Evolutionary conservation across 2,888 invertebrate species (phyloP).

Genomic region (Rotaria sp.): DNA sequence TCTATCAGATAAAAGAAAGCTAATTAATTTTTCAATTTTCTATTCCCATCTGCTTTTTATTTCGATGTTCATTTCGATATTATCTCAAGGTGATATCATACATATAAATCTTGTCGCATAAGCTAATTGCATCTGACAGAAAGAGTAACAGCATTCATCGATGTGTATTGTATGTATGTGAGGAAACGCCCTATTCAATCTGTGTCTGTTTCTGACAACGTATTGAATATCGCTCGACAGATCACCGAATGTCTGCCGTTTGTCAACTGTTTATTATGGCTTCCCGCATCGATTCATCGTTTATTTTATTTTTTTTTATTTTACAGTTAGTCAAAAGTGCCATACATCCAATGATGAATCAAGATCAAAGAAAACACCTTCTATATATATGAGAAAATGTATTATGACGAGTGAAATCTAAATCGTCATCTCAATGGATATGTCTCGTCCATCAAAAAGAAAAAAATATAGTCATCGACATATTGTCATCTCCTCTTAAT

Average conservation of each 20-base stretch:
- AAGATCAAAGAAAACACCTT: background rate
- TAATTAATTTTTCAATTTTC: constrained; percentile 24
- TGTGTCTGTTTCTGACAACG: constrained; percentile 14
- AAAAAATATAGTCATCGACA: background rate
- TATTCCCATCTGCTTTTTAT: constrained; percentile 19
- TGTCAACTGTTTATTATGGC: constrained; percentile 1
- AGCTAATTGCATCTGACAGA: constrained; percentile 22
- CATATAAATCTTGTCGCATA: constrained; percentile 13
- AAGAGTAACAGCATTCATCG: constrained; percentile 15
- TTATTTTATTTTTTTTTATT: background rate
- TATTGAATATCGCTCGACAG: constrained; percentile 6
- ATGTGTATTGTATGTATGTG: background rate
- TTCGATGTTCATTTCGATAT: constrained; percentile 3
- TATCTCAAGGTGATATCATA: background rate
- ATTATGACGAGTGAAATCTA: background rate
- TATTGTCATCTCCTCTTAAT: background rate
- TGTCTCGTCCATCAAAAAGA: background rate
- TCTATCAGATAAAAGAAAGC: constrained; percentile 15
- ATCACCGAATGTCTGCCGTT: background rate
- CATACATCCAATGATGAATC: background rate
- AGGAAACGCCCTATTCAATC: constrained; percentile 24
- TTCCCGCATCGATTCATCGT: constrained; percentile 7
- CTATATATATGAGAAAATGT: too few species aligned
- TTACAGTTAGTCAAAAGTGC: background rate
- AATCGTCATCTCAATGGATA: background rate